phyloP scores from a whole-genome alignment of 2,888 invertebrate species.

The Cybosia mesomella region DNA sequence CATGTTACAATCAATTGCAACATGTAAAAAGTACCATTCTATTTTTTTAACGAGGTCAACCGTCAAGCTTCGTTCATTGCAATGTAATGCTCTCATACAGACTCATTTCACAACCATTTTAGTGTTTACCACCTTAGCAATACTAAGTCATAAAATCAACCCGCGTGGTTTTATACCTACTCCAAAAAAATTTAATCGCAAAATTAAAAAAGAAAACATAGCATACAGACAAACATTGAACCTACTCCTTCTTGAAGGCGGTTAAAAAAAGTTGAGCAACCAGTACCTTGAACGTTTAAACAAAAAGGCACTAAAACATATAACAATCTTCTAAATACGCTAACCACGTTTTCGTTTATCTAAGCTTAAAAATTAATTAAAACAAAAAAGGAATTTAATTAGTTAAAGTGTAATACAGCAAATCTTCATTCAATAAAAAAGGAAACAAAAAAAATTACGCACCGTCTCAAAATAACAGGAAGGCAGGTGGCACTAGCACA shows the following conservation, averaged over 20 bases:
- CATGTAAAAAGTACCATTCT: conserved; percentile 29
- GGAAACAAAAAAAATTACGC: conserved; percentile 23
- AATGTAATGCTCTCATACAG: conserved; percentile 22
- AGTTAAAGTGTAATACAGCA: conserved; percentile 45
- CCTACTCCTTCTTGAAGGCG: too few relatives aligned
- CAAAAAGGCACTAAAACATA: too few relatives aligned
- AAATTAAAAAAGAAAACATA: too few relatives aligned
- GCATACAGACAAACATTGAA: too few relatives aligned
- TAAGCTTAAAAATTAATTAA: not conserved
- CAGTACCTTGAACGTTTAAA: too few relatives aligned
- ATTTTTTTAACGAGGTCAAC: conserved; percentile 39
- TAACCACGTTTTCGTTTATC: not conserved
- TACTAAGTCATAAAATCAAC: not conserved
- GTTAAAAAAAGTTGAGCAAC: too few relatives aligned
- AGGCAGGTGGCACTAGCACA: conserved; percentile 20
- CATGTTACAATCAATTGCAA: conserved; percentile 29
- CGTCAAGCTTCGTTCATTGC: conserved; percentile 21
- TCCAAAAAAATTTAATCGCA: not conserved
- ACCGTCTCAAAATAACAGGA: conserved; percentile 23
- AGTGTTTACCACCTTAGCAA: conserved; percentile 10
- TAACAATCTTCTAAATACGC: not conserved
- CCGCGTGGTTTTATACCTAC: not conserved
- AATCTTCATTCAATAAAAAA: conserved; percentile 30
- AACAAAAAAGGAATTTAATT: conserved; percentile 16
- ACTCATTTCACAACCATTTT: conserved; percentile 32